A percentile compares a stretch with the other conserved stretches of the same genome.
These are phyloP conservation scores for Spisula subtruncata DNA, from an alignment of 2,888 invertebrate species.

Conservation along the genomic window DNA sequence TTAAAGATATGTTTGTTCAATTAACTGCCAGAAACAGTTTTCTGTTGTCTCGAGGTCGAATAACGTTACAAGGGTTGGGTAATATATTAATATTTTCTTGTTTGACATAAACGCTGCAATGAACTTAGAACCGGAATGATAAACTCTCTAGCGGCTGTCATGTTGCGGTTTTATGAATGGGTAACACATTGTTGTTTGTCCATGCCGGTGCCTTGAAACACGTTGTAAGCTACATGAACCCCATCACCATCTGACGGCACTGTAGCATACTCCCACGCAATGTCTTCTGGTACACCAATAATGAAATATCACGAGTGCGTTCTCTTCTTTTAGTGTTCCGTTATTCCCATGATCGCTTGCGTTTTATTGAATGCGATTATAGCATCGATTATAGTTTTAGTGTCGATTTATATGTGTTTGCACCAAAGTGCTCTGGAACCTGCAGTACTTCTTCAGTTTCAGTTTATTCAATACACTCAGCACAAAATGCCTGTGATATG, in stretches of 20 bases:
- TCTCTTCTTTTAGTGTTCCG: background rate
- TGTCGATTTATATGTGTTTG: background rate
- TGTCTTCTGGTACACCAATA: background rate
- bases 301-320: background rate
- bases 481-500: too few species aligned
- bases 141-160: background rate
- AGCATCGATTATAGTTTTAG: background rate
- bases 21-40: background rate
- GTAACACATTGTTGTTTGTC: too few species aligned
- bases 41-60: background rate
- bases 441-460: too few species aligned
- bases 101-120: background rate
- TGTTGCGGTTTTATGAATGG: background rate
- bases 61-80: background rate
- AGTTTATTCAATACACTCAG: too few species aligned
- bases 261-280: background rate
- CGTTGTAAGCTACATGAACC: background rate
- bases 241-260: background rate
- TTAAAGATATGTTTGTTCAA: too few species aligned
- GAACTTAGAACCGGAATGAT: background rate
- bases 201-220: background rate
- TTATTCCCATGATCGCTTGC: background rate
- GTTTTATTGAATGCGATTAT: background rate
- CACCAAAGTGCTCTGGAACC: background rate
- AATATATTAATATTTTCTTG: too few species aligned